Percentiles rank a stretch among this genome's conserved stretches.
These are phyloP conservation scores for Takifugu bimaculatus DNA, from an alignment of 2,113 vertebrate species.

Conservation along the genomic window DNA sequence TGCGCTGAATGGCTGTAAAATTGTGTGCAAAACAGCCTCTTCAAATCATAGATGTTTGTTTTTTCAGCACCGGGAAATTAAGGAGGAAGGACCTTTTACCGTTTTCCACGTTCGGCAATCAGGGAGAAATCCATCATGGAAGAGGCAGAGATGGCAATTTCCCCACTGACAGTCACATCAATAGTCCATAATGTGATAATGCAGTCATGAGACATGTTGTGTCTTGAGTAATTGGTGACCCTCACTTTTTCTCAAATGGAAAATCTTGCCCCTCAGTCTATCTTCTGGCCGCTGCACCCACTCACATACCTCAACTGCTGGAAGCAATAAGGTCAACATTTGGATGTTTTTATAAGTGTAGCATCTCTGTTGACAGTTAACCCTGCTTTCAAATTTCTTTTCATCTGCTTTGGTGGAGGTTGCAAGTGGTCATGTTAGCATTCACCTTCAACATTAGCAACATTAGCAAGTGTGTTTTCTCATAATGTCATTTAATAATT, in stretches of 20 bases:
- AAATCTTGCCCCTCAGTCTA: slow-evolving; percentile 14
- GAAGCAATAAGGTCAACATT: slow-evolving; percentile 11
- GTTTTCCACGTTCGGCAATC: slow-evolving; percentile 31
- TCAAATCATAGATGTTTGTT: slow-evolving; percentile 16
- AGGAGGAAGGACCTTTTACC: slow-evolving; percentile 16
- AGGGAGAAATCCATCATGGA: slow-evolving; percentile 38
- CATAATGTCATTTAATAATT: too few species aligned
- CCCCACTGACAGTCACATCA: slow-evolving; percentile 33
- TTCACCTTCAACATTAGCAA: background rate
- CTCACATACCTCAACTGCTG: background rate
- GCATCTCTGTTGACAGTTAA: background rate
- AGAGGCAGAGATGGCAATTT: slow-evolving; percentile 28
- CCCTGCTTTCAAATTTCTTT: too few species aligned
- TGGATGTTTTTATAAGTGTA: background rate
- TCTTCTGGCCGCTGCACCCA: slow-evolving; percentile 2
- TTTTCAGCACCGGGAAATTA: slow-evolving; percentile 8
- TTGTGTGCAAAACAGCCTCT: slow-evolving; percentile 3
- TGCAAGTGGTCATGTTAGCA: slow-evolving; percentile 3
- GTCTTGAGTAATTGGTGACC: slow-evolving; percentile 36
- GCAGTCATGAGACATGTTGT: slow-evolving; percentile 31
- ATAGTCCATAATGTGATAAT: slow-evolving; percentile 37
- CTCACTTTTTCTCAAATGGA: slow-evolving; percentile 16
- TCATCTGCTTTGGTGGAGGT: background rate
- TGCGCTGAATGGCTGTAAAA: background rate
- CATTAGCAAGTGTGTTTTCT: too few species aligned